Conservation (phyloP, 2,888 invertebrate genomes). For the Epinotia nisella region DNA sequence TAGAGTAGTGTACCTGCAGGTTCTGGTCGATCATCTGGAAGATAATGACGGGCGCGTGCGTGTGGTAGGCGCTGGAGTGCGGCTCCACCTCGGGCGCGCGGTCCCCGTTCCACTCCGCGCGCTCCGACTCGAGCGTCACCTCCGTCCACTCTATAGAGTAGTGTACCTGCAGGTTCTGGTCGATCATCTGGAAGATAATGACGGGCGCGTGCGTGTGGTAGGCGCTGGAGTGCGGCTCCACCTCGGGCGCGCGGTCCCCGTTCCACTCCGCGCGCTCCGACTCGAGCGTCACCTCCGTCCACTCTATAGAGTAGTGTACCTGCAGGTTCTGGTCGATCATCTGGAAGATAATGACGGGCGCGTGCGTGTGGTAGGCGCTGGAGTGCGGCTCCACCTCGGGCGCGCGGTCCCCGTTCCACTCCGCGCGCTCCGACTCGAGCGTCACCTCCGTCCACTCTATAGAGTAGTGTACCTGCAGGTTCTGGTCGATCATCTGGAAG, state of each 20-base stretch:
- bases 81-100: conserved; percentile 92
- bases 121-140: conserved; percentile 95
- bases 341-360: conserved; percentile 98
- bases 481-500: conserved; percentile 99
- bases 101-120: conserved; percentile 95
- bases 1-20: conserved; percentile 92
- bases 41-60: conserved; percentile 97
- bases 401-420: conserved; percentile 93
- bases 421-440: conserved; percentile 94
- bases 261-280: conserved; percentile 98
- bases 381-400: conserved; percentile 93
- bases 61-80: conserved; percentile 92
- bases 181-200: conserved; percentile 99
- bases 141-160: conserved; percentile 98
- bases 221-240: conserved; percentile 90
- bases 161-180: conserved; percentile 95
- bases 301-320: conserved; percentile 93
- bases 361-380: conserved; percentile 94
- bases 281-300: conserved; percentile 97
- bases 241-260: conserved; percentile 91
- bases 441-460: conserved; percentile 98
- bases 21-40: conserved; percentile 99
- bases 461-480: conserved; percentile 93
- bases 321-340: conserved; percentile 99
- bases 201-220: conserved; percentile 97